phyloP scores from a whole-genome alignment of 1,140 invertebrate species.

The Oryzaephilus surinamensis region DNA sequence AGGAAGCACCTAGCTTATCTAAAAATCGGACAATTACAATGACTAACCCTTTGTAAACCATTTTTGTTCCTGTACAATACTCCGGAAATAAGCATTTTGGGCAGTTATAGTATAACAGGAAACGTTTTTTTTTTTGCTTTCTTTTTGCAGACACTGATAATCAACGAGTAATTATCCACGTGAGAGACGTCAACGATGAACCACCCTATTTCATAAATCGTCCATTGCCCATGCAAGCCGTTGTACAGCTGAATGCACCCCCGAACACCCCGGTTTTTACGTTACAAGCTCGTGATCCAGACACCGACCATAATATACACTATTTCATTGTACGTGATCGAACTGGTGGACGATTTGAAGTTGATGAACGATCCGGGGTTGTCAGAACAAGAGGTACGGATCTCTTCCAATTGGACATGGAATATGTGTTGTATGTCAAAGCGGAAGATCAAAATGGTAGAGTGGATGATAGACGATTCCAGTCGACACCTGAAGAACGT shows the following conservation, averaged over 20 bases:
- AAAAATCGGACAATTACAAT: no score
- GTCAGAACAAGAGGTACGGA: constrained; percentile 85
- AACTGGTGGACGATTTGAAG: constrained; percentile 48
- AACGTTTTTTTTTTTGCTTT: constrained; percentile 1
- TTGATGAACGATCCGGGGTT: constrained; percentile 62
- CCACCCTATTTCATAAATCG: constrained; percentile 92
- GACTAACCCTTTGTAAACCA: no score
- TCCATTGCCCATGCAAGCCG: constrained; percentile 90
- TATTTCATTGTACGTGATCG: constrained; percentile 89
- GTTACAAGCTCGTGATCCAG: constrained; percentile 86
- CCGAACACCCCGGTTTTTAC: constrained; percentile 94
- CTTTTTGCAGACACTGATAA: constrained; percentile 77
- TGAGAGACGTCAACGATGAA: constrained; percentile 93
- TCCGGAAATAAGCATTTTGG: no score
- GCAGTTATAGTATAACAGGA: no score
- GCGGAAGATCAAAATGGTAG: constrained; percentile 91
- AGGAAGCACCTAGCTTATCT: no score
- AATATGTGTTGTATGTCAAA: constrained; percentile 91
- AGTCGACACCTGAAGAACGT: constrained; percentile 82
- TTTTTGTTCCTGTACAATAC: no score
- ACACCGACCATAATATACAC: constrained; percentile 90
- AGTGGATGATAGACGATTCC: constrained; percentile 76
- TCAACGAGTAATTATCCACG: constrained; percentile 87
- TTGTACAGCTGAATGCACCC: constrained; percentile 87
- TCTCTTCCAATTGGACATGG: constrained; percentile 89